Evolutionary conservation across 2,113 vertebrate species (phyloP), one percentile per base, ranked within the genome.

Genomic region (Mormoops blainvillei): DNA sequence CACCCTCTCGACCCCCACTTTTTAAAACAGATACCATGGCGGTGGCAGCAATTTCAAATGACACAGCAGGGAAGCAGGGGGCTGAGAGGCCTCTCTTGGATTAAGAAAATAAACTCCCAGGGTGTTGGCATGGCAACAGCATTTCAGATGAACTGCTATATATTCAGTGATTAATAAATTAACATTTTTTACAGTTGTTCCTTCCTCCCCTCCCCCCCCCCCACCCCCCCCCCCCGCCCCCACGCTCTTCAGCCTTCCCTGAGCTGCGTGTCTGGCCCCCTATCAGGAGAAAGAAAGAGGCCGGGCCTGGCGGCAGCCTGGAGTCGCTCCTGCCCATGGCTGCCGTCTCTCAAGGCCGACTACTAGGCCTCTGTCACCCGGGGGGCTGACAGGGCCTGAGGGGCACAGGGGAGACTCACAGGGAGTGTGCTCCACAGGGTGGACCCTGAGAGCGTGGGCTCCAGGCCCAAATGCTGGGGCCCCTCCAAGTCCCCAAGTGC

Each of bases 41-140:
- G 97, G 98, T 97, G 97, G 98, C 97, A 98, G 98, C 97, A 98
- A 98, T 99, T 99, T 99, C 98, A 99, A 99, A 99, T 98, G 98
- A 98, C 98, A 99, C 99, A 98, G 99, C 99, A 98, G 99, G 99
- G 98, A 99, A 98, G 97, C 99, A 92, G 98, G 99, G 99, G 99
- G 99, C 99, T 99, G 98, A 99, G 99, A 98, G 97, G 97, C 98
- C 99, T 98, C 98, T 98, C 99, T 98, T 98, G 98, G 99, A 99
- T 99, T 99, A 99, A 99, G 99, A 99, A 99, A 99, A 99, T 99
- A 99, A 99, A 99, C 99, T 99, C 99, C 99, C 98, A 99, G 99
- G 98, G 99, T 99, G 99, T 99, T 99, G 99, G 99, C 99, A 99
- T 99, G 99, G 99, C 99, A 99, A 99, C 99, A 98, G 98, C 98